Evolutionary conservation across 2,113 vertebrate species (phyloP).

Genomic region (Speoplatyrhinus poulsoni): DNA sequence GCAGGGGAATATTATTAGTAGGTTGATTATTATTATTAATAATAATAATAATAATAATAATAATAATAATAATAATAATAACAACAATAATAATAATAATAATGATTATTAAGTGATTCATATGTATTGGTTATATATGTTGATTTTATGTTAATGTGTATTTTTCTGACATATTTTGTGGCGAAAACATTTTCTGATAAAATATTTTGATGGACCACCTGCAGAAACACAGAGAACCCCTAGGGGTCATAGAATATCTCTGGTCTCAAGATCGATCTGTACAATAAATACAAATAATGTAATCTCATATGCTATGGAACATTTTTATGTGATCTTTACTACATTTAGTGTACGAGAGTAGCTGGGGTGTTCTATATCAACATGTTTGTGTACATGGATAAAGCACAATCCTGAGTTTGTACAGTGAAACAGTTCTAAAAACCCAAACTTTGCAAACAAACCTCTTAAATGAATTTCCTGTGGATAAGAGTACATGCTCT

Average conservation of each 20-base stretch:
- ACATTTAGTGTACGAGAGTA: slow-evolving; percentile 12
- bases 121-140: no score
- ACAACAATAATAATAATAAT: no score
- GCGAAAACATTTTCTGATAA: no score
- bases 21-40: no score
- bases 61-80: no score
- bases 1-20: no score
- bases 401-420: neutral
- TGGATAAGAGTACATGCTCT: neutral
- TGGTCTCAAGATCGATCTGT: neutral
- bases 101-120: no score
- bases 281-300: slow-evolving; percentile 6
- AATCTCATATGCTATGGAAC: slow-evolving; percentile 24
- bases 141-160: no score
- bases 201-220: no score
- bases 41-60: no score
- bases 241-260: neutral
- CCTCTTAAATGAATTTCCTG: neutral
- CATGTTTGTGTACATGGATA: neutral
- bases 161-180: no score
- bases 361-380: neutral
- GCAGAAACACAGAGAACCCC: no score
- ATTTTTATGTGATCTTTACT: slow-evolving; percentile 2
- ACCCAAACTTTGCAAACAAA: neutral
- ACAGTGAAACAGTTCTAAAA: neutral